Conservation (phyloP, 2,888 invertebrate species). For the Drosophila algonquin region DNA sequence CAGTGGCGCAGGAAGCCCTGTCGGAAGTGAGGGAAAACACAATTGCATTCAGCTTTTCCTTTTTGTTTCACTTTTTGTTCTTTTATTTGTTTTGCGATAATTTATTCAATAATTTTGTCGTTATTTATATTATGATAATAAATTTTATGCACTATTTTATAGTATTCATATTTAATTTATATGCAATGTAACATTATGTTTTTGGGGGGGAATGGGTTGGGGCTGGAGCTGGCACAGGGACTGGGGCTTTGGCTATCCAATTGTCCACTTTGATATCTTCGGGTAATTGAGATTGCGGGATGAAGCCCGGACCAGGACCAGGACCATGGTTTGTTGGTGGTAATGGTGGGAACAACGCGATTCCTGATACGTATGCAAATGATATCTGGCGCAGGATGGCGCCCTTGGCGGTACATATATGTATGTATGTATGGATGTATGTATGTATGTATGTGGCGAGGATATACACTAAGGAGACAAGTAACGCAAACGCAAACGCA, state of each 20-base stretch:
- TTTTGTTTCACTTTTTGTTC: constrained; percentile 16
- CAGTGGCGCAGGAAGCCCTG: constrained; percentile 40
- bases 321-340: constrained; percentile 9
- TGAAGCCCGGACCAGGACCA: constrained; percentile 3
- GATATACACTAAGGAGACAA: constrained; percentile 22
- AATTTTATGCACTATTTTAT: constrained; percentile 79
- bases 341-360: constrained; percentile 47
- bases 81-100: constrained; percentile 62
- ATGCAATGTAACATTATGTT: constrained; percentile 75
- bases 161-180: constrained; percentile 74
- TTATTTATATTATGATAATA: constrained; percentile 68
- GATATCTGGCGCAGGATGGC: constrained; percentile 61
- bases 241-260: constrained; percentile 15
- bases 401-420: constrained; percentile 58
- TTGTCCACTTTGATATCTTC: constrained; percentile 36
- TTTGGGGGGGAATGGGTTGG: not conserved
- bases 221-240: constrained; percentile 11
- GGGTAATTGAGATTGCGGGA: constrained; percentile 2
- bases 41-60: constrained; percentile 22
- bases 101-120: constrained; percentile 75
- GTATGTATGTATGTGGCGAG: constrained; percentile 6
- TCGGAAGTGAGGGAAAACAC: constrained; percentile 14
- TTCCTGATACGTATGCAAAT: constrained; percentile 66
- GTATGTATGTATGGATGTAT: not conserved
- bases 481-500: constrained; percentile 23